Evolutionary conservation across 2,888 invertebrate species (phyloP).

Genomic region (Antitype chi): DNA sequence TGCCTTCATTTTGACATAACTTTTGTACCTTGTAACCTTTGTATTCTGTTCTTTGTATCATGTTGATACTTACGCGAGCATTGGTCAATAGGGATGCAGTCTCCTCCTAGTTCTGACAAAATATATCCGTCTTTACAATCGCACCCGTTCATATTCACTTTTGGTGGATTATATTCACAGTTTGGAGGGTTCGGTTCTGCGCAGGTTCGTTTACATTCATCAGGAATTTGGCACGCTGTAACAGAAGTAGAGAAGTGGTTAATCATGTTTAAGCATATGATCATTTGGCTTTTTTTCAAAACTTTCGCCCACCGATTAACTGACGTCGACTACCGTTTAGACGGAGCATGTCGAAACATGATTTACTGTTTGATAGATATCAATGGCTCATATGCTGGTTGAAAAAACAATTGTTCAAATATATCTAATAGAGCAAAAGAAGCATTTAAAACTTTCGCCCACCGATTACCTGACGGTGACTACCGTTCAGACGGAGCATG

Average conservation of each 20-base stretch:
- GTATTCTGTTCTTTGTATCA: too few species aligned
- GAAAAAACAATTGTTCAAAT: not conserved
- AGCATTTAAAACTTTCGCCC: not conserved
- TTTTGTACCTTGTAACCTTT: too few species aligned
- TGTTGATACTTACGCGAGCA: conserved; percentile 54
- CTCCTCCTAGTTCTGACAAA: conserved; percentile 44
- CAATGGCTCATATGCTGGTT: not conserved
- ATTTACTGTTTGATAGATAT: not conserved
- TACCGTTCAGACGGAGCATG: not conserved
- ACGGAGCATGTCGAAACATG: not conserved
- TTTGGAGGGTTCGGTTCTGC: conserved; percentile 46
- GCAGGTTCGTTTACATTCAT: conserved; percentile 55
- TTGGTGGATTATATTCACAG: conserved; percentile 49
- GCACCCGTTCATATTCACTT: conserved; percentile 51
- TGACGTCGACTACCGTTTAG: not conserved
- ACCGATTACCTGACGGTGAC: not conserved
- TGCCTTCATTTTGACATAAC: not conserved
- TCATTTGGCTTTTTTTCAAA: not conserved
- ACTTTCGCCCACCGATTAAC: not conserved
- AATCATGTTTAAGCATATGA: too few species aligned
- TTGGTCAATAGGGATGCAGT: conserved; percentile 52
- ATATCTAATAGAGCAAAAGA: not conserved
- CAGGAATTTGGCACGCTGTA: conserved; percentile 41
- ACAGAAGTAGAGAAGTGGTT: not conserved
- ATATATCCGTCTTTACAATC: conserved; percentile 57